phyloP scores from a whole-genome alignment of 1,140 invertebrate species.

The Micrasema minimum region DNA sequence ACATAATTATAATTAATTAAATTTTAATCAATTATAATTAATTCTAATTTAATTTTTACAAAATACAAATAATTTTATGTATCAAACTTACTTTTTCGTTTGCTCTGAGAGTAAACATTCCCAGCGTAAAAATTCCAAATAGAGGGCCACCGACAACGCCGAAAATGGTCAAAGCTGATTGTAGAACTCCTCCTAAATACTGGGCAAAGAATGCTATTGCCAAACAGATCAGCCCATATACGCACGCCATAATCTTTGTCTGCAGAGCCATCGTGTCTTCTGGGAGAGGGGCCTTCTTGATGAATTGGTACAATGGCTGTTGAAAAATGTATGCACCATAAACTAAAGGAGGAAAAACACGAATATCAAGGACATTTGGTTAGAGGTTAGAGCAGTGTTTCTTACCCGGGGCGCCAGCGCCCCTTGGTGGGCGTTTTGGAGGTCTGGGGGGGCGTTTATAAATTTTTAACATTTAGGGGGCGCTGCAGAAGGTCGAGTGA shows the following conservation, averaged over 20 bases:
- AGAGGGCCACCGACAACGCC: slow-evolving; percentile 89
- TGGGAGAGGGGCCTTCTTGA: slow-evolving; percentile 39
- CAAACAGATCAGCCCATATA: slow-evolving; percentile 66
- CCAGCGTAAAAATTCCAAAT: slow-evolving; percentile 85
- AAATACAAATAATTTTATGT: neutral
- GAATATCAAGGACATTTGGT: too few relatives aligned
- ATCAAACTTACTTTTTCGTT: slow-evolving; percentile 74
- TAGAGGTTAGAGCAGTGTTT: too few relatives aligned
- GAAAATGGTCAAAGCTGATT: slow-evolving; percentile 88
- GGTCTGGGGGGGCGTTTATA: too few relatives aligned
- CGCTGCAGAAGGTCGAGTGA: too few relatives aligned
- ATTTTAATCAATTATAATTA: too few relatives aligned
- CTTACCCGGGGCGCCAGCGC: too few relatives aligned
- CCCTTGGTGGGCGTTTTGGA: too few relatives aligned
- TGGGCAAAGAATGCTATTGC: slow-evolving; percentile 81
- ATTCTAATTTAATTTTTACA: neutral
- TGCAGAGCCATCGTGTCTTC: slow-evolving; percentile 55
- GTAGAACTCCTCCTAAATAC: slow-evolving; percentile 81
- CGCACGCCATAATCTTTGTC: slow-evolving; percentile 61
- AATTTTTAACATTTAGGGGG: too few relatives aligned
- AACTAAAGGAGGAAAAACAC: too few relatives aligned
- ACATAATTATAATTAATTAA: too few relatives aligned
- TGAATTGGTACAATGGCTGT: slow-evolving; percentile 40
- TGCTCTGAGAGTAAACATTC: slow-evolving; percentile 89
- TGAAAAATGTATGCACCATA: too few relatives aligned